Conservation (phyloP, 2,113 vertebrate species). For the Balaenoptera acutorostrata region DNA sequence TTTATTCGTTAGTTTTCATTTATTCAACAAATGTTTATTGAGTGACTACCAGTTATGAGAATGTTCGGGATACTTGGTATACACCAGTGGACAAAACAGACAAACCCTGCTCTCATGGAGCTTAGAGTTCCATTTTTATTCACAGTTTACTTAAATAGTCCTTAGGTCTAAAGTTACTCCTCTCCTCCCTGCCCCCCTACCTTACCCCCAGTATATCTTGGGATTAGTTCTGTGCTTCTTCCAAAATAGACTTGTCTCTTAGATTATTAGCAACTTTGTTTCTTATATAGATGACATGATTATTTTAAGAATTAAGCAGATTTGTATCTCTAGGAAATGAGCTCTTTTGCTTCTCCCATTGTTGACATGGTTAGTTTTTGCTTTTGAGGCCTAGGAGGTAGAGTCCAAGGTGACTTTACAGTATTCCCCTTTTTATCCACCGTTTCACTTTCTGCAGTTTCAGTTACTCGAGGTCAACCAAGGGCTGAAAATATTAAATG, state of each 20-base stretch:
- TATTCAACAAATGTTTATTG: conserved; percentile 18
- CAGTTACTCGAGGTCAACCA: neutral
- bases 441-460: neutral
- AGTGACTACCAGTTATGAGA: neutral
- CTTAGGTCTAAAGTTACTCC: neutral
- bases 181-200: neutral
- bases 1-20: neutral
- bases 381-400: neutral
- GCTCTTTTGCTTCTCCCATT: neutral
- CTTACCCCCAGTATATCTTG: neutral
- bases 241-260: neutral
- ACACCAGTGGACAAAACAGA: neutral
- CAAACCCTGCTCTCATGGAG: neutral
- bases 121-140: neutral
- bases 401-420: neutral
- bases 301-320: conserved; percentile 28
- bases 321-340: neutral
- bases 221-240: conserved; percentile 4
- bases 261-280: neutral
- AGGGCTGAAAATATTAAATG: neutral
- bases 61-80: neutral
- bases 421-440: neutral
- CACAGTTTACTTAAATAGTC: neutral
- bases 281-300: neutral
- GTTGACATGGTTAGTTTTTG: neutral